phyloP scores from a whole-genome alignment of 2,113 vertebrate genomes.

The Mormyrus iriodes region DNA sequence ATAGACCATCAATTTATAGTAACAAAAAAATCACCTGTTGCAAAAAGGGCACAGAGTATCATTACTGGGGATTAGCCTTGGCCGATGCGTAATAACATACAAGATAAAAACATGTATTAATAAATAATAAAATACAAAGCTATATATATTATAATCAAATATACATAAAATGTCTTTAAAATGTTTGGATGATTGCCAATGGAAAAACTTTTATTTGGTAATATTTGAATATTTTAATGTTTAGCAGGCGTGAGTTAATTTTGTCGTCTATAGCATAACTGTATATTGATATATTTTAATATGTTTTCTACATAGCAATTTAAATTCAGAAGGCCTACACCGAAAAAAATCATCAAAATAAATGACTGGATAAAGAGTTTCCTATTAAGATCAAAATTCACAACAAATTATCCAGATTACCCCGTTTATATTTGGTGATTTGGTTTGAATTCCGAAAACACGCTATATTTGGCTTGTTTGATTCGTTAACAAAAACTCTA shows the following conservation, averaged over 20 bases:
- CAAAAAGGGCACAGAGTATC: neutral
- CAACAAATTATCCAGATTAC: neutral
- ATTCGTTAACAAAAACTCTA: neutral
- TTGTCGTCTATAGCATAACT: neutral
- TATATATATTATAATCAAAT: neutral
- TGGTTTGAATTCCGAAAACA: neutral
- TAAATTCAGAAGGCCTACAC: neutral
- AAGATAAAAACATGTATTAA: neutral
- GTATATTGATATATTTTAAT: neutral
- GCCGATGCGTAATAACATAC: neutral
- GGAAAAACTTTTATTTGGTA: neutral
- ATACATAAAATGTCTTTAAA: neutral
- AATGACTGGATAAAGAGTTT: neutral
- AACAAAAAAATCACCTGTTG: neutral
- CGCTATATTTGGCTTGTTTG: neutral
- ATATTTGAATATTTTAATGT: neutral
- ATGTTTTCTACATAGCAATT: neutral
- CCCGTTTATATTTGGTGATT: neutral
- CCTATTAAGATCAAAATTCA: neutral
- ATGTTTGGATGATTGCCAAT: neutral
- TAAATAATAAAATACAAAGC: neutral
- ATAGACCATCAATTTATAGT: neutral
- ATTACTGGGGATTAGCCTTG: neutral
- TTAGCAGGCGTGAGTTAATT: neutral
- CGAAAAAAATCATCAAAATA: neutral